A percentile compares a stretch with the other conserved stretches of the same genome.
Evolutionary conservation across 2,888 invertebrate species (phyloP).

Genomic region (Volucella inflata): DNA sequence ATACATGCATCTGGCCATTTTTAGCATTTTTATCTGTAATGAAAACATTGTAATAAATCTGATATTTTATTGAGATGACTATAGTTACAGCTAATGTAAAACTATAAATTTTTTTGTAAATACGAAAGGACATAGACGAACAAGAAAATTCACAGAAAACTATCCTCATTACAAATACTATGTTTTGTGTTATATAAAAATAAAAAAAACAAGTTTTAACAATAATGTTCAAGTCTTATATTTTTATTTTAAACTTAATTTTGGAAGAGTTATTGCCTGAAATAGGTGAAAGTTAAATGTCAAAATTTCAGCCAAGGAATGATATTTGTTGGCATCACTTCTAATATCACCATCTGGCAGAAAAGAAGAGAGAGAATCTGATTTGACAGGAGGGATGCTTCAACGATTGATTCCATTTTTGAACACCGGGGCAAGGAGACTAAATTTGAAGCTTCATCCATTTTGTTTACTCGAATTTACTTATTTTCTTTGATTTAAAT

Average conservation of each 20-base stretch:
- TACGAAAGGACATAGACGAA: constrained; percentile 27
- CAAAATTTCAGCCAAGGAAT: too few relatives aligned
- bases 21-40: constrained; percentile 73
- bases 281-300: too few relatives aligned
- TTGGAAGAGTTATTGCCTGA: too few relatives aligned
- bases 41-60: constrained; percentile 38
- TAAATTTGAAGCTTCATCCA: too few relatives aligned
- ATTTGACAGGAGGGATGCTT: too few relatives aligned
- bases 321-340: too few relatives aligned
- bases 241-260: constrained; percentile 1
- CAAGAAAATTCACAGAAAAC: background rate
- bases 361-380: too few relatives aligned
- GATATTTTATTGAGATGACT: constrained; percentile 57
- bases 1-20: constrained; percentile 66
- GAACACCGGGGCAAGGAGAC: too few relatives aligned
- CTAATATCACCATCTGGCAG: too few relatives aligned
- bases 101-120: constrained; percentile 50
- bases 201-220: background rate
- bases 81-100: constrained; percentile 39
- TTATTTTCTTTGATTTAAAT: too few relatives aligned
- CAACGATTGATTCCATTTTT: too few relatives aligned
- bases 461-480: too few relatives aligned
- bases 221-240: background rate
- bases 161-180: constrained; percentile 33
- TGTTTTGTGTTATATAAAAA: constrained; percentile 40